Base-by-base conservation (phyloP, 2,888 invertebrate genomes). In the Allophyes oxyacanthae region DNA sequence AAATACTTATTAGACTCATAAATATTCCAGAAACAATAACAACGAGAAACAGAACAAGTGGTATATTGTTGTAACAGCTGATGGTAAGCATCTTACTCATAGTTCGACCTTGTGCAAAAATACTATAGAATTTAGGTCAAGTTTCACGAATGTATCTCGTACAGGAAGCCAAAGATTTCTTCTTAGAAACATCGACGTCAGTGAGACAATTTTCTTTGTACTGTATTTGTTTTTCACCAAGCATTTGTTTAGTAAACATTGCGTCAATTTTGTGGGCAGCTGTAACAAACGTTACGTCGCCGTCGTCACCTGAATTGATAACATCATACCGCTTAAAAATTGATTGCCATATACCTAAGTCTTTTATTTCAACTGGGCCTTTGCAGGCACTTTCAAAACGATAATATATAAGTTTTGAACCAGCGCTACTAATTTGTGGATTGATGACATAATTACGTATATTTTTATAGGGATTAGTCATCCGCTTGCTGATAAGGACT, bases 111-210 rank as follows among this genome's bases (percentile, higher is more conserved):
- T 77, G 72, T 11, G 55, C 41, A 36, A 56, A 59, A 41, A 62
- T 44, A 55, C 46, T 72, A 55, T 71, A 76, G 62, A 67, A 75
- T 64, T 49, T 77, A 41, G 73, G 68, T 66, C 72, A 73, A 76
- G 63, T 59, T 75, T 60, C 43, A 42, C 54, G 33, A 45, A 15
- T 34, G 50, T 51, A 51, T 48, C 32, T 44, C 25, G n/a, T 37
- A 37, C 41, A 45, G 60, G 65, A 69, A 64, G 38, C 0, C 8
- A 44, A 10, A 33, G 32, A 43, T 60, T 44, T 50, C 55, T 44
- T 50, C 33, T 38, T 49, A 15, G 6, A 42, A 52, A 36, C 6
- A 10, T 11, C 11, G 13, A 26, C 48, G 43, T 30, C 11, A 20
- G 6, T 50, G 44, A 42, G 11, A 25, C 8, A 8, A 7, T 49